A percentile compares a stretch with the other conserved stretches of the same genome.
Evolutionary conservation across 2,113 vertebrate species (phyloP).

Genomic region (Tachycineta bicolor): DNA sequence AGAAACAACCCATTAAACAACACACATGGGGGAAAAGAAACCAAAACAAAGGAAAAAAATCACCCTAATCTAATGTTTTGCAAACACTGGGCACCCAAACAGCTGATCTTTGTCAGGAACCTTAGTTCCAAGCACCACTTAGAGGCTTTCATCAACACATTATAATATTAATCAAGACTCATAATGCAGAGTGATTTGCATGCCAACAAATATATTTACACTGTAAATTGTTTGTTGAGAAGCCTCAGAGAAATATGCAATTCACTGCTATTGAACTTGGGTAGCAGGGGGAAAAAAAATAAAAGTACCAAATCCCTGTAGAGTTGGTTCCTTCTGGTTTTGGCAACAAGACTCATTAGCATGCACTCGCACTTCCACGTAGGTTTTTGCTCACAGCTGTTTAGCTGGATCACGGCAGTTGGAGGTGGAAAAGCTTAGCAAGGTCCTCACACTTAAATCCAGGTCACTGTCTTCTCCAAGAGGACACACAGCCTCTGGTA

Average conservation of each 20-base stretch:
- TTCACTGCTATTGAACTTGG: slow-evolving; percentile 71
- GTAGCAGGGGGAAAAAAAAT: not conserved
- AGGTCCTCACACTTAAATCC: not conserved
- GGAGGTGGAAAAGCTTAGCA: not conserved
- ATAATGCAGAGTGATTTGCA: slow-evolving; percentile 82
- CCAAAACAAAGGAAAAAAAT: slow-evolving; percentile 10
- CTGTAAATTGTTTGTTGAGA: slow-evolving; percentile 82
- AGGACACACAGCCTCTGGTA: not conserved
- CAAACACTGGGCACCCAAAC: slow-evolving; percentile 76
- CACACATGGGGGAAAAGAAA: not conserved
- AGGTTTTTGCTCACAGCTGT: not conserved
- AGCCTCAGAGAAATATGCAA: slow-evolving; percentile 78
- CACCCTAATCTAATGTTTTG: slow-evolving; percentile 71
- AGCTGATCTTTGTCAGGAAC: slow-evolving; percentile 75
- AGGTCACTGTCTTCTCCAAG: not conserved
- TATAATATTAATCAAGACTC: slow-evolving; percentile 86
- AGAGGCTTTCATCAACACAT: slow-evolving; percentile 81
- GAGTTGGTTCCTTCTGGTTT: slow-evolving; percentile 55
- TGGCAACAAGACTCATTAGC: slow-evolving; percentile 49
- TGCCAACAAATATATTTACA: slow-evolving; percentile 85
- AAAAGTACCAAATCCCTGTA: slow-evolving; percentile 50
- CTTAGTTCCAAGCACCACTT: slow-evolving; percentile 78
- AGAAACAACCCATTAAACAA: not conserved
- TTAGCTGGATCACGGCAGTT: not conserved
- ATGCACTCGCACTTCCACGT: slow-evolving; percentile 25